A percentile compares a stretch with the other conserved stretches of the same genome.
Evolutionary conservation across 2,888 invertebrate species (phyloP).

Genomic region (Coleophora flavipennella): DNA sequence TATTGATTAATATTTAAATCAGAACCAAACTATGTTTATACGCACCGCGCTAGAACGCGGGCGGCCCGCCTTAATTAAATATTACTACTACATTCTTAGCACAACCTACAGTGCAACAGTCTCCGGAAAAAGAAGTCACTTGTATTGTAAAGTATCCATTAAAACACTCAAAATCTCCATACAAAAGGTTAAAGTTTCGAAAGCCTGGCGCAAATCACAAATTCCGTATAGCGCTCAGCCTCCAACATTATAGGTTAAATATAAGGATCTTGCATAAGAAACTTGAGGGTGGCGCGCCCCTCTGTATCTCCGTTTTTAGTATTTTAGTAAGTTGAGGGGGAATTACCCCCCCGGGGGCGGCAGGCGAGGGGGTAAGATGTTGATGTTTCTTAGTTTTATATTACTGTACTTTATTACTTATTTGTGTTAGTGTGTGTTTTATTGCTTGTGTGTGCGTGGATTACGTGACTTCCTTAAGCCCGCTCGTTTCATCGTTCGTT

Average conservation of each 20-base stretch:
- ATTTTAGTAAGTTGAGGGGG: conserved; percentile 72
- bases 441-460: conserved; percentile 30
- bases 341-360: conserved; percentile 52
- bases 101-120: no score
- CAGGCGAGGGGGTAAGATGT: conserved; percentile 44
- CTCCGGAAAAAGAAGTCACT: no score
- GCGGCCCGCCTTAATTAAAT: no score
- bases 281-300: conserved; percentile 47
- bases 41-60: no score
- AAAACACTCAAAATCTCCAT: no score
- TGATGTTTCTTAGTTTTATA: conserved; percentile 74
- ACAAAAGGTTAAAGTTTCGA: no score
- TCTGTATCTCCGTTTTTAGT: conserved; percentile 72
- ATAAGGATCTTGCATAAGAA: conserved; percentile 73
- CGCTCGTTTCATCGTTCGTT: conserved; percentile 11
- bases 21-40: no score
- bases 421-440: conserved; percentile 56
- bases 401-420: conserved; percentile 72
- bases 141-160: no score
- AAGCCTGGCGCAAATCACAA: conserved; percentile 18
- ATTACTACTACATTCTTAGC: no score
- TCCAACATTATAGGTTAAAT: conserved; percentile 67
- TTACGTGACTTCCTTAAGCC: conserved; percentile 32
- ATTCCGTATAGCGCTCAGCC: conserved; percentile 19
- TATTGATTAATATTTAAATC: no score